Percentiles rank a stretch among this genome's conserved stretches.
Evolutionary conservation across 2,888 invertebrate species (phyloP).

Genomic region (Cheilosia urbana): DNA sequence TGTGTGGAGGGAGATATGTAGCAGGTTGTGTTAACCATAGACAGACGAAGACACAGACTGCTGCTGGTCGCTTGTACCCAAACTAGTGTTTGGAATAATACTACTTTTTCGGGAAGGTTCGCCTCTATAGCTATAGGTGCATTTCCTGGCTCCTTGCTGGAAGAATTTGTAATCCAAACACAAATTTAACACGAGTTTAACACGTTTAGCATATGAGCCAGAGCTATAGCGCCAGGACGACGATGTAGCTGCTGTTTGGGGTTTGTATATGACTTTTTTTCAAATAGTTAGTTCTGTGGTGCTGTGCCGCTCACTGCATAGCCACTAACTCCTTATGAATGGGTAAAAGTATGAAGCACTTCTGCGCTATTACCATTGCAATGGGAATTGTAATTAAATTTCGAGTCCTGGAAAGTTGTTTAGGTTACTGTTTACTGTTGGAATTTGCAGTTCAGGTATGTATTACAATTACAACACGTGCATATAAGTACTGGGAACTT

Average conservation of each 20-base stretch:
- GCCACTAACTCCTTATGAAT: no score
- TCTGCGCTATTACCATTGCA: no score
- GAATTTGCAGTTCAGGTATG: no score
- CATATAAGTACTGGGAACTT: no score
- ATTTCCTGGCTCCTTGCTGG: constrained; percentile 49
- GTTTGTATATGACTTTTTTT: no score
- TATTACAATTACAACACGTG: no score
- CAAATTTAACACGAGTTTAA: constrained; percentile 73
- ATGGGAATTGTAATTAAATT: no score
- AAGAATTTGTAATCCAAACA: constrained; percentile 71
- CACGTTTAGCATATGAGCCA: constrained; percentile 70
- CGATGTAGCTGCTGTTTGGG: no score
- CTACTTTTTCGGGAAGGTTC: constrained; percentile 13
- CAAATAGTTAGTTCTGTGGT: not conserved
- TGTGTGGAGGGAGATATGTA: constrained; percentile 33
- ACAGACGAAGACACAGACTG: constrained; percentile 24
- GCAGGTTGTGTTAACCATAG: constrained; percentile 65
- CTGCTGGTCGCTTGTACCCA: constrained; percentile 8
- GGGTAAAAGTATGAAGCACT: no score
- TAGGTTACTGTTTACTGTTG: no score
- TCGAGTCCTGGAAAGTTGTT: no score
- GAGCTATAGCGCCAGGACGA: not conserved
- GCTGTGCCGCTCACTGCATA: no score
- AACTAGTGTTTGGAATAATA: constrained; percentile 15
- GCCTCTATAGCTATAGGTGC: not conserved